Base-by-base conservation (phyloP, 2,797 vertebrate genomes). In the Enteromius thamalakanensis region DNA sequence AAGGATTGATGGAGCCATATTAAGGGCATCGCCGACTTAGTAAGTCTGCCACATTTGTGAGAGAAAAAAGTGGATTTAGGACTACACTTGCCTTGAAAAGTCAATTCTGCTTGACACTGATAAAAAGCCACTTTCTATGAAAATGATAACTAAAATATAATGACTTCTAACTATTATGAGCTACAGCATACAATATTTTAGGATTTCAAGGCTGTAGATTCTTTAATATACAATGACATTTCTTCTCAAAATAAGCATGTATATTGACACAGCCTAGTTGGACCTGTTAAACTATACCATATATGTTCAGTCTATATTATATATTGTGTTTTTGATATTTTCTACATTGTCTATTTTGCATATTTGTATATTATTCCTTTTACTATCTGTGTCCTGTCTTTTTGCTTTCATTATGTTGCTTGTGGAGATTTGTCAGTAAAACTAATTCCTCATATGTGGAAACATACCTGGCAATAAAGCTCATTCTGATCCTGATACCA, bases 11-110 rank as follows among this genome's bases (percentile, higher is more conserved):
- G 69, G 14, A 29, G 15, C 69, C 69, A 49, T 19, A 51, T 26
- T 72, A 47, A 49, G 45, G 69, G 26, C 26, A 72, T 72, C 69
- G 10, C 69, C 23, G 29, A 19, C 23, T 49, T 45, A 70, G 40
- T 45, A 5, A 40, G 34, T n/a, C 34, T 60, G 34, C n/a, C 74
- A 29, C 58, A 21, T 23, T 37, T 64, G 29, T 55, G 49, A 6
- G 6, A 29, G 49, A 74, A 74, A 74, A 74, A 26, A 26, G 26
- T 55, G 9, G 75, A 77, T 77, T 77, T 45, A 60, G 55, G 23
- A 49, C 23, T 72, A 7, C 8, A 1, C 7, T 72, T 26, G 26
- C 70, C 68, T 45, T 26, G 12, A 70, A 69, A 23, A 68, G 65
- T 68, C 10, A 40, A 40, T 40, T 68, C 65, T 68, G 34, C 37